Evolutionary conservation across 2,888 invertebrate genomes (phyloP), one percentile per base, ranked within the genome.

Genomic region (Drosophila mercatorum): DNA sequence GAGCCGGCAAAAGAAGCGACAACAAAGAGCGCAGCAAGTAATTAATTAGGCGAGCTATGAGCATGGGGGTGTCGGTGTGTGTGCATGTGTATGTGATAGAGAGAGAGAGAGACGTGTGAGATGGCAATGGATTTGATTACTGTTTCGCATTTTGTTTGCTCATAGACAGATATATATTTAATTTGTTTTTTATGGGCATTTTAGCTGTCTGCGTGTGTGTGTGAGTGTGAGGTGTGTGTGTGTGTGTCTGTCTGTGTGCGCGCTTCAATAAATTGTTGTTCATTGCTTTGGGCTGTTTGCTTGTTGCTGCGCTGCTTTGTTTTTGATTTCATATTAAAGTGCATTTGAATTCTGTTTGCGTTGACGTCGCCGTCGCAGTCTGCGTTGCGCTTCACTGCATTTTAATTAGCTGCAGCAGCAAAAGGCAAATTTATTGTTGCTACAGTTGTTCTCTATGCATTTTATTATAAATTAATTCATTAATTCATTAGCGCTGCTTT

Each of bases 361-460:
- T 17, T 62, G 57, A 57, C 49, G 5, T 14, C 2, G 62, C 0
- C 22, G 56, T 11, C 40, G 53, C 38, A 31, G 59, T 34, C 55
- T 11, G 17, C 72, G 76, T 40, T 49, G 60, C 67, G 80, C 83
- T 63, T 65, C 74, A 52, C 53, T 81, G 82, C 82, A 77, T 79
- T 84, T 81, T 84, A 81, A 81, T 81, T 84, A 84, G 80, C 67
- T 61, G 38, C 68, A 61, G 26, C 51, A 53, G 28, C 47, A 10
- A 28, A 40, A 59, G n/a, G 26, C 22, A 44, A 60, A 66, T 75
- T 56, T 68, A 12, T 53, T 57, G 64, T 41, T 14, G 59, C 11
- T 46, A 58, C 46, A 67, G 36, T 56, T 68, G 73, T 56, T 56
- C 46, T 56, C 46, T 56, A 74, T 74, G 64, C 73, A 75, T 57